phyloP scores from a whole-genome alignment of 1,140 invertebrate species.

The Rhopalosiphum maidis region DNA sequence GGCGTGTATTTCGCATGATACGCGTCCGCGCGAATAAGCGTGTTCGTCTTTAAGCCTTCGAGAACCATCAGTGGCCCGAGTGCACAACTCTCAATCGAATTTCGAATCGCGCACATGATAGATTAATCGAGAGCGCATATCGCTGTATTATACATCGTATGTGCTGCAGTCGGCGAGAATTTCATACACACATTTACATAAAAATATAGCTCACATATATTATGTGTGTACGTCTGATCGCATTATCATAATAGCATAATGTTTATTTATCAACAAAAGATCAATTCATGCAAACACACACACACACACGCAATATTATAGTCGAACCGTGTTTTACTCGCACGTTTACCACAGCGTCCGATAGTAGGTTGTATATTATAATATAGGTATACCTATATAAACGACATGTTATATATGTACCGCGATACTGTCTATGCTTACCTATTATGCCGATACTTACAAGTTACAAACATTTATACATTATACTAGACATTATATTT shows the following conservation, averaged over 20 bases:
- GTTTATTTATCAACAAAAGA: slow-evolving; percentile 9
- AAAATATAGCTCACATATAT: background rate
- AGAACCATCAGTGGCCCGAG: no score
- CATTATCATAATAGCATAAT: slow-evolving; percentile 9
- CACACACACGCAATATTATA: background rate
- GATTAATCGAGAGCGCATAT: background rate
- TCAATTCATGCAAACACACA: background rate
- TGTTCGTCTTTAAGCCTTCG: no score
- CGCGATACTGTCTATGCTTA: background rate
- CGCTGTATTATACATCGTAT: background rate
- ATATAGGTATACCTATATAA: background rate
- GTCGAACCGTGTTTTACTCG: background rate
- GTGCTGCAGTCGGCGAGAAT: background rate
- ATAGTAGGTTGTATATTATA: background rate
- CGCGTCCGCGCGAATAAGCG: no score
- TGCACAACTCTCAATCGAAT: no score
- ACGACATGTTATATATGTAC: background rate
- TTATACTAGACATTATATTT: background rate
- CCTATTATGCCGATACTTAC: background rate
- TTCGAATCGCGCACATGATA: no score
- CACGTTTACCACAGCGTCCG: background rate
- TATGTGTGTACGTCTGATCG: background rate
- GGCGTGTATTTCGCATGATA: no score
- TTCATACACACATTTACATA: background rate
- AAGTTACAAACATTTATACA: background rate